phyloP scores from a whole-genome alignment of 2,113 vertebrate species.

The Lasiurus cinereus region DNA sequence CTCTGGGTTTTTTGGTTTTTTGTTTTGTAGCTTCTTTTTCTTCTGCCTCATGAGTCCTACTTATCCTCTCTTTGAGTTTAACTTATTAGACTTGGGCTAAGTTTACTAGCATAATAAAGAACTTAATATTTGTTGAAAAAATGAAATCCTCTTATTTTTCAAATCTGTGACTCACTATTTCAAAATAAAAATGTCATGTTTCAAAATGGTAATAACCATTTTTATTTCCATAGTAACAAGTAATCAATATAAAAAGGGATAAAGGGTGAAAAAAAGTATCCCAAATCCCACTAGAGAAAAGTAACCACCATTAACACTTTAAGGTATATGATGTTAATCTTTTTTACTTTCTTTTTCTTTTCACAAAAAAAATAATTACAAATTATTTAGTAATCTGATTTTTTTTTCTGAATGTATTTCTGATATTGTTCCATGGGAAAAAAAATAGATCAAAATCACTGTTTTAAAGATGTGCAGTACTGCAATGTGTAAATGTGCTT shows the following conservation, averaged over 20 bases:
- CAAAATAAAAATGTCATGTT: slow-evolving; percentile 44
- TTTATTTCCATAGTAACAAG: slow-evolving; percentile 33
- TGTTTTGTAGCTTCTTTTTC: slow-evolving; percentile 34
- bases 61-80: slow-evolving; percentile 21
- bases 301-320: not conserved
- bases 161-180: not conserved
- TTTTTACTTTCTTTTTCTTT: not conserved
- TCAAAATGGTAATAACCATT: slow-evolving; percentile 30
- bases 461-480: not conserved
- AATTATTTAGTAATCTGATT: slow-evolving; percentile 10
- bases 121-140: slow-evolving; percentile 25
- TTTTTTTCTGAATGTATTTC: not conserved
- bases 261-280: not conserved
- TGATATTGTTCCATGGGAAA: not conserved
- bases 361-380: not conserved
- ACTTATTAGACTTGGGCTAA: not conserved
- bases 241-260: not conserved
- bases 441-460: not conserved
- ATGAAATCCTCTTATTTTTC: slow-evolving; percentile 23
- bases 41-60: slow-evolving; percentile 29
- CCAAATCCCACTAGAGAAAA: slow-evolving; percentile 25
- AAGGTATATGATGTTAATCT: not conserved
- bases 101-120: slow-evolving; percentile 28
- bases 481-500: not conserved
- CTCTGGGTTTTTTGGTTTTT: not conserved